Evolutionary conservation across 2,888 invertebrate species (phyloP).

Genomic region (Harpagoxenus sublaevis): DNA sequence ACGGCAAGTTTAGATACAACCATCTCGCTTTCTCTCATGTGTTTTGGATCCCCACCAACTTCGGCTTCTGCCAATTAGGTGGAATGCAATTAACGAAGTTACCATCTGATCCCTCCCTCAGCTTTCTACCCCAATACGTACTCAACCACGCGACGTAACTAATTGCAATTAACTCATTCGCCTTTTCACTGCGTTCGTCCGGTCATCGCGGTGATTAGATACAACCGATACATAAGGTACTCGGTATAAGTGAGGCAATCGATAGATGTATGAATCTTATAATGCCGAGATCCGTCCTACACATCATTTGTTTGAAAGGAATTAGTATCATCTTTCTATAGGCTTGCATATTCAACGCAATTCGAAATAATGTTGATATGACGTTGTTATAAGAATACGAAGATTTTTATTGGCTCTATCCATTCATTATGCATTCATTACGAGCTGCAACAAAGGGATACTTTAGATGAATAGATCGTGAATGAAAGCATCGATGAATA

Average conservation of each 20-base stretch:
- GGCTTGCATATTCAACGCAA: neutral
- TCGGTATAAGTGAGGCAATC: neutral
- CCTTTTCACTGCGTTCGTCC: conserved; percentile 36
- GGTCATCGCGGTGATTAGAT: conserved; percentile 21
- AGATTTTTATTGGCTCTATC: conserved; percentile 19
- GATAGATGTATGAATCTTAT: neutral
- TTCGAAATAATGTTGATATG: neutral
- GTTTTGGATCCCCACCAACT: conserved; percentile 29
- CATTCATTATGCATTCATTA: conserved; percentile 52
- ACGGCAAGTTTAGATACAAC: conserved; percentile 30
- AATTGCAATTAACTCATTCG: conserved; percentile 52
- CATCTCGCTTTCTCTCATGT: conserved; percentile 44
- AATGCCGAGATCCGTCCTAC: neutral
- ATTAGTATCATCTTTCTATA: neutral
- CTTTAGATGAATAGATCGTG: conserved; percentile 46
- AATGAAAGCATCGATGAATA: conserved; percentile 55
- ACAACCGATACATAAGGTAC: neutral
- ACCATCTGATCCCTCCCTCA: conserved; percentile 43
- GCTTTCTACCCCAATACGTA: conserved; percentile 18
- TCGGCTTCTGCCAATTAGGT: conserved; percentile 61
- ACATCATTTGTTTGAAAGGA: neutral
- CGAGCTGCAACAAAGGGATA: conserved; percentile 40
- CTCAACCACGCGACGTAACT: conserved; percentile 38
- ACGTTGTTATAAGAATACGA: neutral
- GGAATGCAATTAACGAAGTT: conserved; percentile 68